Conservation (phyloP, 2,113 vertebrate species). For the Silurus asotus region DNA sequence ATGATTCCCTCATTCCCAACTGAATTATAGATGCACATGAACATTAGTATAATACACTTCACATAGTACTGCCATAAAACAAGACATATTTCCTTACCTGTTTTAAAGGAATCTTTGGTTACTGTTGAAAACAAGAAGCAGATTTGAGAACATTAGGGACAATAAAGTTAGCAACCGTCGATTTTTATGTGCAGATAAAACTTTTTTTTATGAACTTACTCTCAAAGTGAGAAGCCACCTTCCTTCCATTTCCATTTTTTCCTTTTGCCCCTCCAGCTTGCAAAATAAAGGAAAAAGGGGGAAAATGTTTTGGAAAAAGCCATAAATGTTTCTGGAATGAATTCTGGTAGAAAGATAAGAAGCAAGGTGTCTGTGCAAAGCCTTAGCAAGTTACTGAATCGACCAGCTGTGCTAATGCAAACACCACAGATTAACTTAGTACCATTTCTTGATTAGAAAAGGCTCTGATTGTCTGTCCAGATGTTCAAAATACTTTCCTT, state of each 20-base stretch:
- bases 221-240: slow-evolving; percentile 78
- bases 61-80: background rate
- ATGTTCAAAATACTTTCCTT: slow-evolving; percentile 68
- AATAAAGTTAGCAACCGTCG: background rate
- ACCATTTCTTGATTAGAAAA: slow-evolving; percentile 58
- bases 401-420: slow-evolving; percentile 59
- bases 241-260: slow-evolving; percentile 69
- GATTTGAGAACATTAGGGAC: background rate
- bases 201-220: slow-evolving; percentile 71
- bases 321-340: slow-evolving; percentile 52
- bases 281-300: slow-evolving; percentile 51
- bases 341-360: slow-evolving; percentile 50
- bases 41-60: background rate
- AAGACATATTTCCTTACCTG: slow-evolving; percentile 64
- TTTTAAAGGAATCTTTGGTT: slow-evolving; percentile 71
- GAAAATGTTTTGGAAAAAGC: slow-evolving; percentile 45
- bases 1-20: slow-evolving; percentile 80
- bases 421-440: slow-evolving; percentile 62
- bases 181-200: background rate
- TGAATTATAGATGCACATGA: slow-evolving; percentile 49
- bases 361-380: slow-evolving; percentile 23
- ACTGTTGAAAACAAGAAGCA: slow-evolving; percentile 63
- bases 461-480: slow-evolving; percentile 66
- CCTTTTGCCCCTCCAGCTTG: slow-evolving; percentile 64
- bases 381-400: slow-evolving; percentile 50